Evolutionary conservation across 2,888 invertebrate species (phyloP).

Genomic region (Chrysolina oricalcia): DNA sequence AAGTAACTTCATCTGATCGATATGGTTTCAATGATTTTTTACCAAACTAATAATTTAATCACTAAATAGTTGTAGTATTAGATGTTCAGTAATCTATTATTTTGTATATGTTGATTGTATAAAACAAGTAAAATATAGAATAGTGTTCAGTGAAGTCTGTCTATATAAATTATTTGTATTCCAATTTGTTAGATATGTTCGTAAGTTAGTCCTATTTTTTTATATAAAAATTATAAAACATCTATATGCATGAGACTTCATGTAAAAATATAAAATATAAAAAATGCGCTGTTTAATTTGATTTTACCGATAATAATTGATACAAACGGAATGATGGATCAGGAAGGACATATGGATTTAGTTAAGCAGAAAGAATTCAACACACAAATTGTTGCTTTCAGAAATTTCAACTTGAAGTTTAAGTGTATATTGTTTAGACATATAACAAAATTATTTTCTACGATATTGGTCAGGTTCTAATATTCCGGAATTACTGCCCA

Average conservation of each 20-base stretch:
- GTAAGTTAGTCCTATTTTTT: slow-evolving; percentile 62
- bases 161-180: slow-evolving; percentile 57
- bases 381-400: no score
- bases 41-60: slow-evolving; percentile 38
- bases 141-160: slow-evolving; percentile 40
- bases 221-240: slow-evolving; percentile 54
- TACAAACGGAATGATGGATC: no score
- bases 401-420: no score
- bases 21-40: slow-evolving; percentile 17
- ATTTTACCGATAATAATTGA: no score
- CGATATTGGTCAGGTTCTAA: no score
- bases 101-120: slow-evolving; percentile 66
- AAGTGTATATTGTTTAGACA: no score
- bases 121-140: slow-evolving; percentile 59
- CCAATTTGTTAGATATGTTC: slow-evolving; percentile 56
- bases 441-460: no score
- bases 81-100: slow-evolving; percentile 41
- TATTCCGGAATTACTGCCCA: no score
- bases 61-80: slow-evolving; percentile 39
- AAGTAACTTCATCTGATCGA: slow-evolving; percentile 14
- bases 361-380: no score
- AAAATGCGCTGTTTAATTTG: no score
- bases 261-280: slow-evolving; percentile 33
- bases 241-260: slow-evolving; percentile 58
- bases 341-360: no score